Base-by-base conservation (phyloP, 2,888 invertebrate genomes). In the Acleris literana region DNA sequence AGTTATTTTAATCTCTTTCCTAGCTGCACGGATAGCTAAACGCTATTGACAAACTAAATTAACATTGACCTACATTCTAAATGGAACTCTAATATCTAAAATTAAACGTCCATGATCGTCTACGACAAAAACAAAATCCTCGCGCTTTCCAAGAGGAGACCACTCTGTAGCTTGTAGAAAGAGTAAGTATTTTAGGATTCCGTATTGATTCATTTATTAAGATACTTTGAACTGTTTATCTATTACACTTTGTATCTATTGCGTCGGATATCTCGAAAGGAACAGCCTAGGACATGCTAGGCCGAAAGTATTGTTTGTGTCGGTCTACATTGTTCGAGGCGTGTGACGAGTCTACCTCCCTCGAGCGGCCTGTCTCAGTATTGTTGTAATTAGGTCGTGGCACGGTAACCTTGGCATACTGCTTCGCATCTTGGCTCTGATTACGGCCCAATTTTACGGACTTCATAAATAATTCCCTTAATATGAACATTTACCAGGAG, bases 401-500 rank as follows among this genome's bases (percentile, higher is more conserved):
- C 54, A 55, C 58, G 52, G 48, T 52, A 54, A 49, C 59, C 64
- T 64, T 64, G 64, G 49, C 64, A 44, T 49, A 60, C 54, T 64
- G 9, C 48, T 5, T 7, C 53, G 22, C 53, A 29, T 33, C 17
- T 11, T n/a, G 48, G 17, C 33, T 62, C 39, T 39, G 39, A 13
- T 33, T 33, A 4, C 13, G 4, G 39, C 13, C 11, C 39, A 39
- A 13, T 39, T 39, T 39, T 39, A 39, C 4, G 39, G 13, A 39
- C 39, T 39, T 13, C 5, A 4, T 33, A 3, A 11, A 33, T 33
- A 33, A 3, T 33, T 33, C 33, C 3, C 33, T 11, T 33, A 33
- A 33, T 3, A 33, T 33, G 33, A 33, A 6, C 11, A 33, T 7
- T 33, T 33, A 33, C 2, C 33, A 33, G 9, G 33, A 13, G 39